Base-by-base conservation (phyloP, 1,140 invertebrate species). In the Neodiprion virginianus region DNA sequence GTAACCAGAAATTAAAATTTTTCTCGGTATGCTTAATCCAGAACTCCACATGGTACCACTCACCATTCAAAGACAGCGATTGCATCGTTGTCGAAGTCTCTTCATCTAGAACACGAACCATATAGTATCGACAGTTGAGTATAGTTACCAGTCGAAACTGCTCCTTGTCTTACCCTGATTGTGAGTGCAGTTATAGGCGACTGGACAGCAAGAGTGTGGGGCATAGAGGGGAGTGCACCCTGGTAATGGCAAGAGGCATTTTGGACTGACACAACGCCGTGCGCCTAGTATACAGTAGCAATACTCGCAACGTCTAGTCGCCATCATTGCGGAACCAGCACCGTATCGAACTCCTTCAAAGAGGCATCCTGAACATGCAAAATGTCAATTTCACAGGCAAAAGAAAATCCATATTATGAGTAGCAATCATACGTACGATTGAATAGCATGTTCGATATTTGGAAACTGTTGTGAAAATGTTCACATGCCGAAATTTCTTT, bases 251-350 rank as follows among this genome's bases (percentile, higher is more conserved):
- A 96, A 88, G 74, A 96, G 87, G 86, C 96, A 97, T 81, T 93
- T 92, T 0, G 96, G 96, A 77, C 92, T 90, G 40, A 96, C 93
- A 84, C 96, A 97, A 78, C 92, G 92, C 80, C 95, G 91, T 71
- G 90, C 88, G 8, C 95, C 95, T 77, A 88, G 89, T 73, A 96
- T 94, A 82, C 96, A 97, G 87, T 95, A 97, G 86, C 96, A 97
- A 83, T 96, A 95, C 86, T 96, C 94, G 87, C 96, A 97, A 7
- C 92, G 90, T 70, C 92, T 91, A 11, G 92, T 93, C 4, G 93
- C 93, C 74, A 92, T 89, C 94, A 97, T 95, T 0, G 96, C 96
- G 4, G 95, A 96, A 0, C 96, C 96, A 53, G 94, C 93, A 10
- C 92, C 93, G 85, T 94, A 96, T 73, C 93, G 87, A n/a, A 93